Conservation (phyloP, 2,797 vertebrate species). For the Ciconia nigra region DNA sequence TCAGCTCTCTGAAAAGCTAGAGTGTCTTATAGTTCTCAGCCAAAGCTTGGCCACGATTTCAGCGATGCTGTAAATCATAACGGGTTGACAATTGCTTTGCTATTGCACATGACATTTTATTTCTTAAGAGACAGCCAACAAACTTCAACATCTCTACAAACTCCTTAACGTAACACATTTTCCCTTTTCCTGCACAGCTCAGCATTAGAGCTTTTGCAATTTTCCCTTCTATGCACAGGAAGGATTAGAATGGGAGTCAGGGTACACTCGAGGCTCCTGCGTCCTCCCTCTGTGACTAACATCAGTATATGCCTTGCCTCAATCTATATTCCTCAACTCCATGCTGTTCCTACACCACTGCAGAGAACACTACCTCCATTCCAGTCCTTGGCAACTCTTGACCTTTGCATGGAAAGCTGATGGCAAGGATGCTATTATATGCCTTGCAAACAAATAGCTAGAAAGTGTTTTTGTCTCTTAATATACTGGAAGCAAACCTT, state of each 20-base stretch:
- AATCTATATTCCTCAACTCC: neutral
- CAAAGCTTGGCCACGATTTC: neutral
- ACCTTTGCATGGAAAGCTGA: neutral
- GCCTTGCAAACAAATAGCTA: neutral
- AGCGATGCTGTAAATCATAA: neutral
- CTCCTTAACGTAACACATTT: accelerated
- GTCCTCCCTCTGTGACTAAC: neutral
- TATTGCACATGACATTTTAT: neutral
- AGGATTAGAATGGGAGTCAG: neutral
- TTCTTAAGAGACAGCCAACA: neutral
- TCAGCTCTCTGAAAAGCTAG: neutral
- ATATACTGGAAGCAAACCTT: neutral
- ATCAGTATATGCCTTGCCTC: neutral
- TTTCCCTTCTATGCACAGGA: neutral
- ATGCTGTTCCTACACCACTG: neutral
- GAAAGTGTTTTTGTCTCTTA: neutral
- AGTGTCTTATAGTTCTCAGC: neutral
- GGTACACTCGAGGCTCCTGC: neutral
- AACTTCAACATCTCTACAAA: neutral
- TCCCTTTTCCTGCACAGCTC: neutral
- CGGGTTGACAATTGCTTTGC: neutral
- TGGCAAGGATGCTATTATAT: neutral
- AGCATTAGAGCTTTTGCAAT: neutral
- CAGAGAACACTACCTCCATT: neutral
- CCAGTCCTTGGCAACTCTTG: neutral